These are phyloP conservation scores for Silurus asotus DNA, from an alignment of 2,113 vertebrate genomes.

Conservation along the genomic window DNA sequence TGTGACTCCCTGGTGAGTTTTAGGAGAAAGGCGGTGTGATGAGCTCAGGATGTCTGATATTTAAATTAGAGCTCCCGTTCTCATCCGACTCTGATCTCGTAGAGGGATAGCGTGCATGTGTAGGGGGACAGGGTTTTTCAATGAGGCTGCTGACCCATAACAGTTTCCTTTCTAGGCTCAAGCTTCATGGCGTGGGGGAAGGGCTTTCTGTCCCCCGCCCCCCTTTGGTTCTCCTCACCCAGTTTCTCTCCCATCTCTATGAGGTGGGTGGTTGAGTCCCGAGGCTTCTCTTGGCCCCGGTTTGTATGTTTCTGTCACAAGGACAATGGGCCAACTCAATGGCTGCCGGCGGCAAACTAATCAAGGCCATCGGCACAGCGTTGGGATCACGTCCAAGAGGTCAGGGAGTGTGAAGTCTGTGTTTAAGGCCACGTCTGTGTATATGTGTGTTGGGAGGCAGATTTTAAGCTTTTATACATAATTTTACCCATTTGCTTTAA, in stretches of 20 bases:
- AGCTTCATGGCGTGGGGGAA: neutral
- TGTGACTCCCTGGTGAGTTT: neutral
- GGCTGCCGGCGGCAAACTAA: slow-evolving; percentile 45
- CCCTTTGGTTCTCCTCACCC: neutral
- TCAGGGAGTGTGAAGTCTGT: neutral
- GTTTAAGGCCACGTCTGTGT: slow-evolving; percentile 5
- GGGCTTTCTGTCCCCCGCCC: neutral
- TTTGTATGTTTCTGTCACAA: slow-evolving; percentile 50
- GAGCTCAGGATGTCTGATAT: neutral
- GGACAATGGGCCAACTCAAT: slow-evolving; percentile 38
- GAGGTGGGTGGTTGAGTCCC: slow-evolving; percentile 20
- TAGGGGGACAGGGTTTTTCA: slow-evolving; percentile 20
- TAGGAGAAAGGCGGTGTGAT: neutral
- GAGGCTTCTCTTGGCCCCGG: slow-evolving; percentile 41
- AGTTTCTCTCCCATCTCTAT: neutral
- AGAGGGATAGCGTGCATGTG: slow-evolving; percentile 24
- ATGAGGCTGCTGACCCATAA: slow-evolving; percentile 30
- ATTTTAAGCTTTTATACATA: slow-evolving; percentile 21
- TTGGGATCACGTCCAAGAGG: slow-evolving; percentile 26
- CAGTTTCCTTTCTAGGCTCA: slow-evolving; percentile 19
- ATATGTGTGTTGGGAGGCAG: neutral
- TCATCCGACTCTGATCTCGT: neutral
- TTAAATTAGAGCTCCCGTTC: neutral
- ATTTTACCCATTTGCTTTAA: slow-evolving; percentile 9
- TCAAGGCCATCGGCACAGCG: slow-evolving; percentile 40